Conservation (phyloP, 2,888 invertebrate genomes). For the Molanna angustata region DNA sequence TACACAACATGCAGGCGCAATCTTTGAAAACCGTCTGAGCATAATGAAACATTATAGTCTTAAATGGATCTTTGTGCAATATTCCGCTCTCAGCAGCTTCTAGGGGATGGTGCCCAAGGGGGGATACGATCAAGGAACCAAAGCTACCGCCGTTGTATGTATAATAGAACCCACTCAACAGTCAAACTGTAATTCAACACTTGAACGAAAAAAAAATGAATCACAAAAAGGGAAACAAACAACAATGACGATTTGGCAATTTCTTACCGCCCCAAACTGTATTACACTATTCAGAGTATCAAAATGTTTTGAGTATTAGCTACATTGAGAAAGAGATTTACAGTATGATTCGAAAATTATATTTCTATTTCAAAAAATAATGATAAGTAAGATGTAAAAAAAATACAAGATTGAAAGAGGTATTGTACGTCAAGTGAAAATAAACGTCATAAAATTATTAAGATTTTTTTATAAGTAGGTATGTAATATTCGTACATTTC, state of each 20-base stretch:
- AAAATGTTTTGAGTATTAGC: slow-evolving; percentile 26
- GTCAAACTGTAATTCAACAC: slow-evolving; percentile 20
- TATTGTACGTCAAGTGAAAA: too few relatives aligned
- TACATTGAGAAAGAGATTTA: neutral
- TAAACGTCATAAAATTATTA: too few relatives aligned
- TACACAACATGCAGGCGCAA: too few relatives aligned
- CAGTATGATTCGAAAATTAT: neutral
- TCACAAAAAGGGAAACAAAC: slow-evolving; percentile 3
- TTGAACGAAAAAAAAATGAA: slow-evolving; percentile 7
- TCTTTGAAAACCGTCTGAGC: too few relatives aligned
- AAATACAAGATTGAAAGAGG: too few relatives aligned
- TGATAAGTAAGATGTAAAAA: too few relatives aligned
- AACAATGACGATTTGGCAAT: too few relatives aligned
- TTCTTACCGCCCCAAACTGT: slow-evolving; percentile 3
- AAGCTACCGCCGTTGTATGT: neutral
- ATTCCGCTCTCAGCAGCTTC: slow-evolving; percentile 25
- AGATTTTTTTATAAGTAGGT: too few relatives aligned
- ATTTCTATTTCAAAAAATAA: too few relatives aligned
- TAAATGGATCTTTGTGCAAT: neutral
- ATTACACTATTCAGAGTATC: slow-evolving; percentile 19
- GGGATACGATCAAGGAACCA: slow-evolving; percentile 4
- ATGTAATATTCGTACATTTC: too few relatives aligned
- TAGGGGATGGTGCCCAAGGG: neutral
- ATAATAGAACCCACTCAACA: slow-evolving; percentile 5
- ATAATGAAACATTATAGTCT: slow-evolving; percentile 14